Evolutionary conservation across 92 coral and sea anemone species (phyloP), one percentile per base, ranked within the genome.

Genomic region (Palythoa grandis): DNA sequence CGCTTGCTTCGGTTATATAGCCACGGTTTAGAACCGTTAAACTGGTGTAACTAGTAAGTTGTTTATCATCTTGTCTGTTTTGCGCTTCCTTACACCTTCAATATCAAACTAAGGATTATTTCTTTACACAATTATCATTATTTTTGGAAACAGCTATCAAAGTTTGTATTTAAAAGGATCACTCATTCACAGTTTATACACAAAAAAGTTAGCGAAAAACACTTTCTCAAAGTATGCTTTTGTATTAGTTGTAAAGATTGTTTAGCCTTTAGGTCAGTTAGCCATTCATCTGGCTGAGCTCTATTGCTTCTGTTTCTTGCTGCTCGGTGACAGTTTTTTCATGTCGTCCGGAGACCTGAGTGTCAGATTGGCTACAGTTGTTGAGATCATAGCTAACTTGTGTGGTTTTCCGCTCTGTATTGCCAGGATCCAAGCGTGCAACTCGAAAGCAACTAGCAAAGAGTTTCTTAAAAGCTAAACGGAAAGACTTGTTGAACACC

Each of bases 401-500:
- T 15, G 85, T 80, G 1, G 63, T 80, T 52, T 80, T 80, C 0
- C 85, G 72, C 13, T 80, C 85, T 11, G 74, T 65, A 3, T 6
- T 7, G 25, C 20, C 24, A 16, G 40, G 61, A 22, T 48, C 74
- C 35, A 58, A 4, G 63, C 20, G 13, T 65, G 60, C 74, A 14
- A 6, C 17, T 14, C 74, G 74, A 39, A 52, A 12, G 23, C 75
- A 66, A 47, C 47, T 66, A 80, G 40, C 16, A 67, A 80, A 80
- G 7, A 66, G 72, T 67, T 80, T 80, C 22, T 66, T 80, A 63
- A 80, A 80, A 20, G 85, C 85, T 66, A 74, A 80, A 17, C 85
- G 85, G 13, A 80, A 80, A 12, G 54, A 40, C 16, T 80, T 80
- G 43, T 65, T 80, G 29, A 67, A 80, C 40, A 80, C 74, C 3